Evolutionary conservation across 2,888 invertebrate genomes (phyloP), one percentile per base, ranked within the genome.

Genomic region (Agrochola lota): DNA sequence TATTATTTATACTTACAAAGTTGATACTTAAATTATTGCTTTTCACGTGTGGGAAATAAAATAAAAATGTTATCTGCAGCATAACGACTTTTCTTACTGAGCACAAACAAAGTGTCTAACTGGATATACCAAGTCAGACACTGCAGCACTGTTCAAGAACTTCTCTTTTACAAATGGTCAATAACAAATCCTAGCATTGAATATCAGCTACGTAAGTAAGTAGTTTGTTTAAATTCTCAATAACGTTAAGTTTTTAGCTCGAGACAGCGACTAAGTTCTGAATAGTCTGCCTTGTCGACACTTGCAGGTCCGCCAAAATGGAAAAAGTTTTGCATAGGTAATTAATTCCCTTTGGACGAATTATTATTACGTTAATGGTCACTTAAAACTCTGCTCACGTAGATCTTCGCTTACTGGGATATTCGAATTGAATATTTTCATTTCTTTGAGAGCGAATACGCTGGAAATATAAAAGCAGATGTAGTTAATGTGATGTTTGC

Each of bases 291-390:
- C 90, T 88, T 87, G 85, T 86, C 87, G 87, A 87, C 87, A 89
- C 88, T 90, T 84, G 81, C 86, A 87, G 86, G 85, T 81, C 85
- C 75, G 78, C 82, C 84, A 85, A 92, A 92, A 93, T 93, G 90
- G 91, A 92, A 92, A 92, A 93, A 91, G 89, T 94, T 93, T 91
- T 88, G 83, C 90, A 91, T 88, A 89, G 89, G 83, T 91, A 90
- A 90, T 89, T 92, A 92, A 93, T 92, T 91, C 90, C 87, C 86
- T 88, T 90, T 89, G 78, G 87, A 80, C 85, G 80, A 87, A 88
- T 87, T 83, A 86, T 87, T 86, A 89, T 85, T 78, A 82, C 72
- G 78, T 77, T 85, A 88, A 87, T 85, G 80, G 84, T 74, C 81
- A 87, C 77, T 89, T 87, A 85, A 78, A 80, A 85, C 77, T 85